These are phyloP conservation scores for Neofelis nebulosa DNA, from an alignment of 2,113 vertebrate genomes.

Conservation along the genomic window DNA sequence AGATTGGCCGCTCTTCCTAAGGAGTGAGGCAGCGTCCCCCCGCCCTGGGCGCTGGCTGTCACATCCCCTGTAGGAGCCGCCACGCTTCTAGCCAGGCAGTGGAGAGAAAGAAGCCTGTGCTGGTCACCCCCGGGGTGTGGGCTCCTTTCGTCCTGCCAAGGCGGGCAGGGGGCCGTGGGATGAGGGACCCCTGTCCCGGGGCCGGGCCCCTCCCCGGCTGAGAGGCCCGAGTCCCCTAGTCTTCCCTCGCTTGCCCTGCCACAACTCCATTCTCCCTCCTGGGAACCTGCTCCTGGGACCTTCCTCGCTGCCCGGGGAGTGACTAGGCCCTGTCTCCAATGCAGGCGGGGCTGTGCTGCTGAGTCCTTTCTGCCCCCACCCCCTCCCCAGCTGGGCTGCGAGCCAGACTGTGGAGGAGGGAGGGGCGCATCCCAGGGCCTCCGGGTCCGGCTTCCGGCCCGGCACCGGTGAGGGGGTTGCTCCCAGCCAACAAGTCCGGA, in stretches of 20 bases:
- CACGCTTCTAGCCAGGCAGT: not conserved
- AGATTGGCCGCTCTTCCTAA: not conserved
- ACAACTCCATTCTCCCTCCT: not conserved
- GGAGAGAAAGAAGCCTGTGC: not conserved
- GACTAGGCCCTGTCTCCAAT: not conserved
- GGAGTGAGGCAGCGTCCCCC: fast-evolving
- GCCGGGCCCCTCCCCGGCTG: not conserved
- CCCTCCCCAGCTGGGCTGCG: not conserved
- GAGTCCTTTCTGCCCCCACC: not conserved
- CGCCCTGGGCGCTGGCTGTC: not conserved
- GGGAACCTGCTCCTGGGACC: fast-evolving
- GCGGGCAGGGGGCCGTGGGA: not conserved
- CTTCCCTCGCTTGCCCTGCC: not conserved
- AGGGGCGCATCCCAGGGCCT: not conserved
- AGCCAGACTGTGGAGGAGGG: not conserved
- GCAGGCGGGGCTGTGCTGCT: not conserved
- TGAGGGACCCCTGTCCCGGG: not conserved
- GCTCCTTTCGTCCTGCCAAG: not conserved
- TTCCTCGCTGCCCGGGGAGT: not conserved
- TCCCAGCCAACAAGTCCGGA: not conserved
- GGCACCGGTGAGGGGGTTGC: not conserved
- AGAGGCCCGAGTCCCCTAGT: not conserved
- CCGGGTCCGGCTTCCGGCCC: fast-evolving
- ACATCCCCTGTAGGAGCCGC: not conserved
- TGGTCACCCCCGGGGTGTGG: no score